These are phyloP conservation scores for Xenopus borealis DNA, from an alignment of 2,113 vertebrate genomes.

Conservation along the genomic window DNA sequence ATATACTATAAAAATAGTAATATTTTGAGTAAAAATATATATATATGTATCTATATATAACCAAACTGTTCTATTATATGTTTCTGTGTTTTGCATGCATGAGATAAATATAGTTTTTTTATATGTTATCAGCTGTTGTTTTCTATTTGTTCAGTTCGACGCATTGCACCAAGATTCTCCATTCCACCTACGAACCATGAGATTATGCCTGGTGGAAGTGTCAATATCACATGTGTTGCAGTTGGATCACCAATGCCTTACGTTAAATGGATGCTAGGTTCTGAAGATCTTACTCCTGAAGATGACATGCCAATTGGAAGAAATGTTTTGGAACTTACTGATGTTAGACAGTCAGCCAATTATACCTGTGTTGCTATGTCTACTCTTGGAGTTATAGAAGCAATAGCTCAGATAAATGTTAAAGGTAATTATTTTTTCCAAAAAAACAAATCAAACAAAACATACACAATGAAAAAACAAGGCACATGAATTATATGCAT, in stretches of 20 bases:
- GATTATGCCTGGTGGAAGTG: conserved; percentile 98
- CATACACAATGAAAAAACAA: neutral
- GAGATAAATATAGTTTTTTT: conserved; percentile 42
- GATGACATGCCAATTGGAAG: conserved; percentile 99
- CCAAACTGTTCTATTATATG: conserved; percentile 50
- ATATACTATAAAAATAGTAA: conserved; percentile 46
- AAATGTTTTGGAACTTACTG: conserved; percentile 96
- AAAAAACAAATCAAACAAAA: neutral
- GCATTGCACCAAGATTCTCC: conserved; percentile 95
- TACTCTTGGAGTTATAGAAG: conserved; percentile 96
- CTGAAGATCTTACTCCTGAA: conserved; percentile 95
- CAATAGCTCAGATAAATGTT: conserved; percentile 95
- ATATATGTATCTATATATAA: conserved; percentile 45
- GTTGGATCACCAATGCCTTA: conserved; percentile 99
- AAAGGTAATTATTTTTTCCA: conserved; percentile 75
- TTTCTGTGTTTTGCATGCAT: conserved; percentile 68
- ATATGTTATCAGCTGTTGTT: conserved; percentile 61
- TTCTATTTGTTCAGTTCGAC: conserved; percentile 85
- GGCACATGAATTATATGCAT: too few species aligned
- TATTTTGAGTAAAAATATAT: conserved; percentile 2
- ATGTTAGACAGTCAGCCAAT: conserved; percentile 96
- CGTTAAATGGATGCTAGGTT: conserved; percentile 98
- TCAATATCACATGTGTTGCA: conserved; percentile 98
- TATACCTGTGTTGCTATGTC: conserved; percentile 99
- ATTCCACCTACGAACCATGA: conserved; percentile 98